Evolutionary conservation across 2,888 invertebrate species (phyloP), one percentile per base, ranked within the genome.

Genomic region (Lycophotia porphyrea): DNA sequence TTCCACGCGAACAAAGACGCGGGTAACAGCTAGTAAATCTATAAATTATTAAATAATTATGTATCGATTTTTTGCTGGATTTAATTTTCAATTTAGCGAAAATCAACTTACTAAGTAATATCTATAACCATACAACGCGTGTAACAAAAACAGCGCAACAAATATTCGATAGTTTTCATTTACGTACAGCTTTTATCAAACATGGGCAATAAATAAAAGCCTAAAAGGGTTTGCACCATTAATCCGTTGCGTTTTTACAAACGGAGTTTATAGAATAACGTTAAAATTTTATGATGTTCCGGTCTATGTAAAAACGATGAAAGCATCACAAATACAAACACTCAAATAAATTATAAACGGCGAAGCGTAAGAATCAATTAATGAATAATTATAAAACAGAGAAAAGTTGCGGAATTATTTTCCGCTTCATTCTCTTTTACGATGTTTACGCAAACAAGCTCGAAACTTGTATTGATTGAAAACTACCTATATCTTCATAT

Each of bases 311-410:
- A 66, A 66, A 81, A 63, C 36, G 39, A 24, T 34, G 58, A 27
- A 71, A 71, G 42, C 68, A 31, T 68, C 42, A 61, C 67, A 60
- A 74, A 83, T 71, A 71, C 73, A 73, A 83, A 74, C 67, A 67
- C 34, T 64, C 27, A 65, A 78, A 81, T 74, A 71, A 74, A 74
- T 78, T 68, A 74, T 68, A 71, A 71, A 71, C 61, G 58, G 55
- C 55, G 71, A 69, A 74, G 68, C 74, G 71, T 79, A 68, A 71
- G 79, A 79, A 82, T 79, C 81, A 83, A 74, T 83, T 83, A 84
- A 80, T 82, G 80, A 67, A 75, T 58, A n/a, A n/a, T n/a, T n/a
- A 80, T 78, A 74, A 71, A 83, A 44, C 64, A 61, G 68, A 82
- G 49, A 44, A 75, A 83, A 79, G 64, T 82, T 70, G 27, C n/a